Base-by-base conservation (phyloP, 1,140 invertebrate genomes). In the Pseudoatta argentina region DNA sequence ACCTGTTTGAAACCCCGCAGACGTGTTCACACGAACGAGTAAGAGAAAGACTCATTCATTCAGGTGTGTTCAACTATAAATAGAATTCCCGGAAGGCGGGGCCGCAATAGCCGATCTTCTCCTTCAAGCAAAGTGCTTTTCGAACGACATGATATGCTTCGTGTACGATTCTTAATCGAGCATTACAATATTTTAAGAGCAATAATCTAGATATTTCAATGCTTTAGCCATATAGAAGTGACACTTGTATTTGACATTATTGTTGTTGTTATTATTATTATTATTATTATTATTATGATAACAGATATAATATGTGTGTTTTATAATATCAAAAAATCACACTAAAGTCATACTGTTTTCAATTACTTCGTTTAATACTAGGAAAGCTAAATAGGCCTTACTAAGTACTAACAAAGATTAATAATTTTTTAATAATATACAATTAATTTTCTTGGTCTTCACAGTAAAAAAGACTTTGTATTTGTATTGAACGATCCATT, bases 1-100 rank as follows among this genome's bases (percentile, higher is more conserved):
- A 94, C 93, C 94, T 94, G 94, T 94, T 94, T 93, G 89, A 83
- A 86, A 92, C 88, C 89, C 90, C 87, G 89, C 83, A 87, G 90
- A 87, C 89, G 53, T 63, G 57, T 82, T 64, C 77, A 71, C 53
- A 27, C 69, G 24, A 69, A 21, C 6, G 44, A 27, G 66, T 30
- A 24, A 61, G 55, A 89, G 89, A 92, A 87, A 88, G 83, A 90
- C 88, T 88, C 89, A 88, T 94, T 94, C 92, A 92, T 93, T 91
- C 92, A 92, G 91, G 88, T 91, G 89, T 91, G 79, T 44, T 64
- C 14, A 21, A 81, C 90, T 94, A 94, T 93, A 94, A 94, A 94
- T 94, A 94, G 91, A 92, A 87, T 93, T 93, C 91, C 89, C 88
- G 89, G 93, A 94, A 94, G 91, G 86, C 90, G 86, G 90, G 8